Evolutionary conservation across 2,888 invertebrate genomes (phyloP).

Genomic region (Physocephala rufipes): DNA sequence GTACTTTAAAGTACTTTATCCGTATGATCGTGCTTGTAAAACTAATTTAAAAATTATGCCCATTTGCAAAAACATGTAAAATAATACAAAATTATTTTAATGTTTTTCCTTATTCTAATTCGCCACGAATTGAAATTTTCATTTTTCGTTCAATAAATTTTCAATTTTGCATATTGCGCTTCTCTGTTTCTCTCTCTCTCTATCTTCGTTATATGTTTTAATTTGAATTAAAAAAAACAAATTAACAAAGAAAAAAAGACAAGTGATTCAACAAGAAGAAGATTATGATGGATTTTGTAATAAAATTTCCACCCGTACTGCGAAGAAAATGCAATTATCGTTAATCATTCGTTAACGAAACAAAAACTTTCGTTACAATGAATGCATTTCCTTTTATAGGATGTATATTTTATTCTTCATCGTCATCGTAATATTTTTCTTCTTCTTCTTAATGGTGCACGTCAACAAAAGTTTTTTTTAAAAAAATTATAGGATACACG

Average conservation of each 20-base stretch:
- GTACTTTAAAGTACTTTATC: background rate
- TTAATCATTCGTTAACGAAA: constrained; percentile 39
- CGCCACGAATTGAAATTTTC: background rate
- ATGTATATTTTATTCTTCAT: constrained; percentile 11
- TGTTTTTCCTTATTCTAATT: background rate
- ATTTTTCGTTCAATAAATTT: background rate
- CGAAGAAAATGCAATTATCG: constrained; percentile 43
- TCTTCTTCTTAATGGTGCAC: background rate
- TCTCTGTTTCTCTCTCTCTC: background rate
- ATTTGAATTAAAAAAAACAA: background rate
- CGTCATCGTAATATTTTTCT: too few species aligned
- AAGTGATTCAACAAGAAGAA: too few species aligned
- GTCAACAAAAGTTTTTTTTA: background rate
- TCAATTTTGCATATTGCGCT: background rate
- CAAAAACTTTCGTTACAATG: constrained; percentile 1
- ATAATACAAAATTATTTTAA: background rate
- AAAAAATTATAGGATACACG: constrained; percentile 14
- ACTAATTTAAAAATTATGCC: constrained; percentile 58
- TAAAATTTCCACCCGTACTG: background rate
- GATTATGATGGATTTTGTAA: background rate
- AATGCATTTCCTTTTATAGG: background rate
- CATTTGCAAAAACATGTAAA: constrained; percentile 12
- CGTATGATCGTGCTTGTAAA: constrained; percentile 57
- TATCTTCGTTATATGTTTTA: background rate
- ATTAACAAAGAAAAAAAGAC: too few species aligned